phyloP scores from a whole-genome alignment of 2,888 invertebrate species.

The Chesias legatella region DNA sequence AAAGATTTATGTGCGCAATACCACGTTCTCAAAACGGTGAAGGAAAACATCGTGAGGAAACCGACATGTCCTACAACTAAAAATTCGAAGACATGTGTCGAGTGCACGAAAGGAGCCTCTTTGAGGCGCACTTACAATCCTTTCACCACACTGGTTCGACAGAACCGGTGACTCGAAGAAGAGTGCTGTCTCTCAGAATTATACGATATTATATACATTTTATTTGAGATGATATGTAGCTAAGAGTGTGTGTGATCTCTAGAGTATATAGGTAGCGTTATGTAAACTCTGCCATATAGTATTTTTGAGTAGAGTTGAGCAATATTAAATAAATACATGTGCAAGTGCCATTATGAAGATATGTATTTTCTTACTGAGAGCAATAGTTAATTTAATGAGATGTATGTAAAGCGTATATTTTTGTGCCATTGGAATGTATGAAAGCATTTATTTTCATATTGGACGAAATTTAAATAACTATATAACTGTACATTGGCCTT shows the following conservation, averaged over 20 bases:
- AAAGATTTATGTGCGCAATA: too few species aligned
- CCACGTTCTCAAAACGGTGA: too few species aligned
- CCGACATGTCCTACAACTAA: too few species aligned
- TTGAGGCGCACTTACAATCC: too few species aligned
- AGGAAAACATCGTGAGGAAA: too few species aligned
- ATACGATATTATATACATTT: conserved; percentile 21
- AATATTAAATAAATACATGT: conserved; percentile 44
- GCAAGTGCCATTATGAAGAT: conserved; percentile 71
- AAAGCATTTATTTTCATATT: conserved; percentile 2
- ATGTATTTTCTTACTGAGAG: conserved; percentile 70
- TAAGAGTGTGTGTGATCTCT: conserved; percentile 26
- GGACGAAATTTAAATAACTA: neutral
- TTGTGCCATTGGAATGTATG: conserved; percentile 34
- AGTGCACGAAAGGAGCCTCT: too few species aligned
- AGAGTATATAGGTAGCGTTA: conserved; percentile 17
- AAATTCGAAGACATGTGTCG: too few species aligned
- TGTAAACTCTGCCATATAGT: conserved; percentile 22
- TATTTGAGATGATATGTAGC: conserved; percentile 17
- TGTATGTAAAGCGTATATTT: conserved; percentile 30
- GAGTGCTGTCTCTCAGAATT: too few species aligned
- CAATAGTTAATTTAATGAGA: conserved; percentile 39
- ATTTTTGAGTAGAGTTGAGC: conserved; percentile 28
- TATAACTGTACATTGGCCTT: too few species aligned
- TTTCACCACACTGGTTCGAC: too few species aligned
- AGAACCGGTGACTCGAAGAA: too few species aligned